Percentiles rank a stretch among this genome's conserved stretches.
Evolutionary conservation across 2,888 invertebrate species (phyloP).

Genomic region (Acrobasis suavella): DNA sequence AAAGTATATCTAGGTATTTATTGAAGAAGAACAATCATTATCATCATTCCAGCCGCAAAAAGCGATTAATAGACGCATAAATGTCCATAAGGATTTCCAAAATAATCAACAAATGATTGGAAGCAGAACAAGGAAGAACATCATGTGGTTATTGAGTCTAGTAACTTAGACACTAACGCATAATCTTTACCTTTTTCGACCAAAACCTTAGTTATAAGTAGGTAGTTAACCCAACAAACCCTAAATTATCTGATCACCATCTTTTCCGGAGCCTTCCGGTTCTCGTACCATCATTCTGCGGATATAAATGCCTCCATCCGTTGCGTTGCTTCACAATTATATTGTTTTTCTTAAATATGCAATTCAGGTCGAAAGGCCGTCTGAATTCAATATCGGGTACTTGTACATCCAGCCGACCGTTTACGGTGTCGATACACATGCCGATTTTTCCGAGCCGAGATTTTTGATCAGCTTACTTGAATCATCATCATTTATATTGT

Average conservation of each 20-base stretch:
- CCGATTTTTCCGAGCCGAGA: too few species aligned
- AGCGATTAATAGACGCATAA: too few species aligned
- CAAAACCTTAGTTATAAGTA: background rate
- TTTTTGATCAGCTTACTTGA: too few species aligned
- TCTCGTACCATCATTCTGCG: conserved; percentile 8
- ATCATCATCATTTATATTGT: too few species aligned
- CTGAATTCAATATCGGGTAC: conserved; percentile 36
- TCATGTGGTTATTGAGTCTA: background rate
- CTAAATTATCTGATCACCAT: background rate
- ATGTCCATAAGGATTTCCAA: too few species aligned
- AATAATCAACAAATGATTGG: too few species aligned
- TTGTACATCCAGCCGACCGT: conserved; percentile 33
- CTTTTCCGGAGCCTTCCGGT: background rate
- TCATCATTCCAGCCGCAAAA: too few species aligned
- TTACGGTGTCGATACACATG: background rate
- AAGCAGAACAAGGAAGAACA: background rate
- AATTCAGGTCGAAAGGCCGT: conserved; percentile 36
- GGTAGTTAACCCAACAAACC: background rate
- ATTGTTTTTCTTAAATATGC: conserved; percentile 31
- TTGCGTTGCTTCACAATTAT: conserved; percentile 29
- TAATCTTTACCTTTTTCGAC: background rate
- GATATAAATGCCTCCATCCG: conserved; percentile 20
- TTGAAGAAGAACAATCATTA: too few species aligned
- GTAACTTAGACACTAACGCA: background rate
- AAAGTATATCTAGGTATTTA: too few species aligned